Base-by-base conservation (phyloP, 2,888 invertebrate genomes). In the Noctua fimbriata region DNA sequence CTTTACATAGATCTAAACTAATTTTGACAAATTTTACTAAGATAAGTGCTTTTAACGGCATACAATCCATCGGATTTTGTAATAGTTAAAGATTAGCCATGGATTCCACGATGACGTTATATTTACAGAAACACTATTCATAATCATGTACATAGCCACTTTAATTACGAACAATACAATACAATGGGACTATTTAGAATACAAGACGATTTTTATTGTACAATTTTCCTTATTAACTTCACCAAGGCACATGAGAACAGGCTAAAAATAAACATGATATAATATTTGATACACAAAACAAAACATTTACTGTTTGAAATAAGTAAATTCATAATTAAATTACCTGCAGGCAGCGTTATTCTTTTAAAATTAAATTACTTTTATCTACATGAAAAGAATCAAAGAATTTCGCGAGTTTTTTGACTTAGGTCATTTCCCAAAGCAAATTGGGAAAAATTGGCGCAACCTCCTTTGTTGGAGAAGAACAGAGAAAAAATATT, bases 331-430 rank as follows among this genome's bases (percentile, higher is more conserved):
- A 55, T 69, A 69, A 76, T 81, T 28, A 55, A 76, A 65, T 44
- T 49, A 76, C 55, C 63, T 36, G n/a, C 41, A 21, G 49, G 82
- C 81, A 32, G 6, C 32, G 10, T 58, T 58, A 63, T 69, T 65
- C 36, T 72, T 82, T n/a, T 24, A 24, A 47, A 72, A 69, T 69
- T 58, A 41, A 69, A 69, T 82, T 44, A 36, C 41, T 78, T 82
- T 72, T 44, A 82, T 32, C 47, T 32, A 63, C 72, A 63, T 78
- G 36, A 72, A 78, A 83, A 36, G 41, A 78, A 82, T 63, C 67
- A 72, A 83, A 78, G 69, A 69, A 63, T 69, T 72, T 41, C 49
- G 21, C 16, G 63, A 58, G 36, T 55, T 76, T 41, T 69, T 49
- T 4, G 52, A 60, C 36, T 36, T 44, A 44, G 32, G 12, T 69